Base-by-base conservation (phyloP, 1,140 invertebrate genomes). In the Triops cancriformis region DNA sequence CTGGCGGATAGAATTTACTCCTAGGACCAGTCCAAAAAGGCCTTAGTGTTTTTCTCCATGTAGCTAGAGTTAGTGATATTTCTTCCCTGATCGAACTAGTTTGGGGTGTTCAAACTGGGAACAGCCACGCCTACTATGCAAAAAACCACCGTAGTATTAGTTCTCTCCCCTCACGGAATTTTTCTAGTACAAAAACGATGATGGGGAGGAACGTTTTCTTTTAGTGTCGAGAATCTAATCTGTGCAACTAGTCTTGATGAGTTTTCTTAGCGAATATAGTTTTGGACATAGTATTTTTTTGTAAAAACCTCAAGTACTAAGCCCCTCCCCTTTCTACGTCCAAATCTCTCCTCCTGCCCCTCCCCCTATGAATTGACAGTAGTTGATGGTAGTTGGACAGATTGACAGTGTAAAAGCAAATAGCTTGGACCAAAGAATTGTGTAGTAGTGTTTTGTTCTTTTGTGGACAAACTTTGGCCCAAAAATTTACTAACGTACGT, bases 51-150 rank as follows among this genome's bases (percentile, higher is more conserved):
- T 86, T n/a, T n/a, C n/a, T 88, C 74, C 89, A 86, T 45, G 91
- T 91, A 83, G 89, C 88, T 43, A 89, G 91, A 86, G 90, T 87
- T 82, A 90, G 91, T 82, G 83, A 91, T 51, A 83, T 91, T 11
- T 89, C 88, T 1, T 87, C 91, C 26, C 80, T 85, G 91, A 82
- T 84, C 85, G 27, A 86, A 89, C 18, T 84, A 90, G 5, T 91
- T 91, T 81, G 85, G 87, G 28, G 51, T 64, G 10, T 12, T 64
- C 51, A 23, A 64, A 64, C 51, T 31, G 51, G 14, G 23, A 64
- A 64, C 51, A 64, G 41, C 45, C 75, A 76, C 41, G 75, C 45
- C 45, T 23, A 31, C 45, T 76, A 43, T 28, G 45, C 45, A 43
- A 41, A 37, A n/a, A 37, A 37, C 31, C 31, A 37, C 2, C 31